phyloP scores from a whole-genome alignment of 2,888 invertebrate genomes.

The Thereva nobilitata region DNA sequence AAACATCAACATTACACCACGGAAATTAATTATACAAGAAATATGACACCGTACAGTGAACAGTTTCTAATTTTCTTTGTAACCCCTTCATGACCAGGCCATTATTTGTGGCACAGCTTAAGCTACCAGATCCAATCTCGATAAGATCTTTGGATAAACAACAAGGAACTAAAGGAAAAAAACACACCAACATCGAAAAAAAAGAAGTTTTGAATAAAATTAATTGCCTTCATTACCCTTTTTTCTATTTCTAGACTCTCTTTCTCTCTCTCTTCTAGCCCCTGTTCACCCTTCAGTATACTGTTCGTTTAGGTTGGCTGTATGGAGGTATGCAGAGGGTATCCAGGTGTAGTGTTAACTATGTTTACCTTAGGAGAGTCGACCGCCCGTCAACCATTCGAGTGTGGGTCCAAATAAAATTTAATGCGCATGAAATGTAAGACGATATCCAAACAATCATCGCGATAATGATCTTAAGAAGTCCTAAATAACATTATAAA shows the following conservation, averaged over 20 bases:
- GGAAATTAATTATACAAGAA: constrained; percentile 33
- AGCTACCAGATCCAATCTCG: constrained; percentile 22
- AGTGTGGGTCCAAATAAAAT: constrained; percentile 15
- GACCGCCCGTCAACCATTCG: background rate
- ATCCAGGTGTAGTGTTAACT: too few relatives aligned
- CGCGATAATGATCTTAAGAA: constrained; percentile 41
- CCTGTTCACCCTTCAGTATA: too few relatives aligned
- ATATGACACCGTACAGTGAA: constrained; percentile 27
- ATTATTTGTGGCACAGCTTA: background rate
- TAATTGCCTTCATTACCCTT: constrained; percentile 40
- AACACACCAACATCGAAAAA: background rate
- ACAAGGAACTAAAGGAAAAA: too few relatives aligned
- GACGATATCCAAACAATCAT: constrained; percentile 41
- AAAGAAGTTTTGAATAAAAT: constrained; percentile 32
- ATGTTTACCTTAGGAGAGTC: background rate
- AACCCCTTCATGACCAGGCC: constrained; percentile 8
- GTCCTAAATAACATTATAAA: constrained; percentile 41
- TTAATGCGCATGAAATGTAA: constrained; percentile 41
- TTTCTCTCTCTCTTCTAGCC: background rate
- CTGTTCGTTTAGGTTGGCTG: too few relatives aligned
- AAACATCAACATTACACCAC: constrained; percentile 23
- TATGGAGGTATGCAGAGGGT: too few relatives aligned
- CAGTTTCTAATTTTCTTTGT: constrained; percentile 9
- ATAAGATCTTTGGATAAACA: constrained; percentile 4
- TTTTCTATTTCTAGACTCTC: background rate